Evolutionary conservation across 2,888 invertebrate genomes (phyloP).

Genomic region (Papilio elwesi): DNA sequence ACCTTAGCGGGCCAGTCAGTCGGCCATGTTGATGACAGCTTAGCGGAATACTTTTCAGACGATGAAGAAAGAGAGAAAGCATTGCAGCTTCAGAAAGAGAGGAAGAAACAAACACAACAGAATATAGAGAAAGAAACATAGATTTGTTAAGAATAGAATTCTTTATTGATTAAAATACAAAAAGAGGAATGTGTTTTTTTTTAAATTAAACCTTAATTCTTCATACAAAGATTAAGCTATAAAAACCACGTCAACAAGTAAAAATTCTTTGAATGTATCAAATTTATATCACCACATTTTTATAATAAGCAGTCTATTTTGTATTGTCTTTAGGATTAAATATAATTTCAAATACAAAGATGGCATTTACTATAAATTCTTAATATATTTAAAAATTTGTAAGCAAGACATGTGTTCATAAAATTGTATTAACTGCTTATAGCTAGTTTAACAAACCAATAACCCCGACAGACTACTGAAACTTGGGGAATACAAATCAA

Average conservation of each 20-base stretch:
- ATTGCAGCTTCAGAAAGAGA: slow-evolving; percentile 66
- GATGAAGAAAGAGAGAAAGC: slow-evolving; percentile 79
- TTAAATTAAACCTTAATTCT: slow-evolving; percentile 4
- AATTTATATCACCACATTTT: slow-evolving; percentile 12
- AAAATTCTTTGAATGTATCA: slow-evolving; percentile 14
- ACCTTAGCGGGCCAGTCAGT: slow-evolving; percentile 68
- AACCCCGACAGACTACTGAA: too few relatives aligned
- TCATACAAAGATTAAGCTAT: slow-evolving; percentile 33
- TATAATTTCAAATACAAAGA: background rate
- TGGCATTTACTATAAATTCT: background rate
- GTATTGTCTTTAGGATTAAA: slow-evolving; percentile 22
- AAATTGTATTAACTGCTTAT: background rate
- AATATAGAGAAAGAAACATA: slow-evolving; percentile 72
- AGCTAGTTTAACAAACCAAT: too few relatives aligned
- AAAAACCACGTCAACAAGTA: slow-evolving; percentile 20
- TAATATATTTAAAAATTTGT: background rate
- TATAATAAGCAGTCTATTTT: slow-evolving; percentile 14
- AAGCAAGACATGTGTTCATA: background rate
- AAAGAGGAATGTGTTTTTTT: slow-evolving; percentile 35
- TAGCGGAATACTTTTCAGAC: slow-evolving; percentile 80
- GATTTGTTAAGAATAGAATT: slow-evolving; percentile 56
- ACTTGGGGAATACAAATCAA: background rate
- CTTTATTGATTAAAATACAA: slow-evolving; percentile 60
- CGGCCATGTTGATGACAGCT: slow-evolving; percentile 62
- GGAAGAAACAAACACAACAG: slow-evolving; percentile 63